Conservation (phyloP, 2,888 invertebrate genomes). For the Ceramica pisi region DNA sequence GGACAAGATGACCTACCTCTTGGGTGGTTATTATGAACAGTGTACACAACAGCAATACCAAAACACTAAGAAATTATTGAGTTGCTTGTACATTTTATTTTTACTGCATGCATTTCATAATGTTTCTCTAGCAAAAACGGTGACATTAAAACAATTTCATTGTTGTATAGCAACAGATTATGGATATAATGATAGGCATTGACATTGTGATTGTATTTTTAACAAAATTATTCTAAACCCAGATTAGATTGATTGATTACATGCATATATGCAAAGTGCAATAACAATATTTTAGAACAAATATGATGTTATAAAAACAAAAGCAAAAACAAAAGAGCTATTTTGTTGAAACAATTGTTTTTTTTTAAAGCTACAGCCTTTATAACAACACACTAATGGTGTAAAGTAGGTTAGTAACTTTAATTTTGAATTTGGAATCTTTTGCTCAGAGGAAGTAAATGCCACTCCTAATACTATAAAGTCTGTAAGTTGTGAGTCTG, state of each 20-base stretch:
- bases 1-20: background rate
- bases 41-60: background rate
- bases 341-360: conserved; percentile 3
- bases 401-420: too few species aligned
- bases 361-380: too few species aligned
- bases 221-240: background rate
- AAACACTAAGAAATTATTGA: background rate
- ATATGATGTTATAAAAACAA: background rate
- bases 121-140: background rate
- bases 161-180: background rate
- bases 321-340: background rate
- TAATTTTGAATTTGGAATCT: too few species aligned
- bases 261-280: background rate
- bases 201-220: background rate
- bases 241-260: background rate
- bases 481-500: too few species aligned
- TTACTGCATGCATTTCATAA: too few species aligned
- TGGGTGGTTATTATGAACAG: background rate
- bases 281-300: background rate
- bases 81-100: too few species aligned
- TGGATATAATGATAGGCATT: background rate
- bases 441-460: background rate
- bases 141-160: background rate
- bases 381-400: background rate
- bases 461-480: background rate